Evolutionary conservation across 1,140 invertebrate species (phyloP), one percentile per base, ranked within the genome.

Genomic region (Ostrea edulis): DNA sequence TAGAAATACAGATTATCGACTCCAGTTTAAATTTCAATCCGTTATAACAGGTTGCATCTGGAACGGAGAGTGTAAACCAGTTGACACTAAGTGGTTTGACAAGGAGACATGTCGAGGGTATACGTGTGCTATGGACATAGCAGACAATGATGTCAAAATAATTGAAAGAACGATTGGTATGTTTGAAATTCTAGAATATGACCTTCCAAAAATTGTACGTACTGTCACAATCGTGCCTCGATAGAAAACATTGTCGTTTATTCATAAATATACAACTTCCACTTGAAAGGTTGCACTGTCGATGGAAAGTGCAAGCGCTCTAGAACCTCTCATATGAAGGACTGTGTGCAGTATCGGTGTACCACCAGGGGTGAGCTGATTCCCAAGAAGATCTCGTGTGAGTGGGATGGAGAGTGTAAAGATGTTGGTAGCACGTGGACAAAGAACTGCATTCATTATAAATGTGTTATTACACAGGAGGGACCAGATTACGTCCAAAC

Each of bases 51-150:
- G 82, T 22, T 89, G 88, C n/a, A 65, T 53, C 14, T 84, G 54
- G 82, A 89, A 89, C 44, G 86, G 84, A 52, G n/a, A 44, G 0
- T 87, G 88, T 65, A 89, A 87, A 55, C 53, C 84, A 52, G 44
- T 81, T 3, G 82, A 55, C 35, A 0, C 44, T 2, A 89, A 62
- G 35, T 89, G 88, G 88, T 87, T 87, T 85, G 88, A 87, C 62
- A 65, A 82, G 14, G 86, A 89, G 11, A 25, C 62, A 1, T 89
- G 88, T 68, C 35, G 83, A n/a, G 86, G 83, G 35, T 89, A 89
- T 55, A 85, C n/a, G 29, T 89, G 88, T 87, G 68, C 29, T 25
- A 4, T 77, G 25, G 68, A 77, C 4, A 77, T 77, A 35, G 29
- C 68, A 29, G 68, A 77, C 68, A 77, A 77, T 35, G 68, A 77